Base-by-base conservation (phyloP, 2,888 invertebrate species). In the Rhorus exstirpatorius region DNA sequence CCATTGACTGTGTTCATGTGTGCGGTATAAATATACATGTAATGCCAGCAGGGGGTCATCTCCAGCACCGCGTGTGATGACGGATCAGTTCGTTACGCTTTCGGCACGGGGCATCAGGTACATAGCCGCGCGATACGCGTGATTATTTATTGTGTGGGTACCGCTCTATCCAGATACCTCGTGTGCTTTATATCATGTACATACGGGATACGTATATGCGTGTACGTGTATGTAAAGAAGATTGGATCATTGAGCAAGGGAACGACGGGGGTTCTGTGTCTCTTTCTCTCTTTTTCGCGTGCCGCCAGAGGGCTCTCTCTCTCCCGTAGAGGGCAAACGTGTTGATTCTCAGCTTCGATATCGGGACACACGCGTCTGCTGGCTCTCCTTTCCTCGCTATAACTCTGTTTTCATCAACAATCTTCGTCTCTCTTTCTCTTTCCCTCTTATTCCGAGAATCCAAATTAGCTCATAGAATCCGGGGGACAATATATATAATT, bases 231-330 rank as follows among this genome's bases (percentile, higher is more conserved):
- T 51, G 38, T n/a, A n/a, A 14, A 31, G 60, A 87, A 89, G 89
- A 90, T 90, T 90, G 88, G 88, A 90, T 90, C 88, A 90, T 89
- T 88, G 87, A 88, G 85, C 84, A 84, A 83, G 2, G 84, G 63
- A 79, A 82, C 86, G 83, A 81, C 79, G 83, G 87, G 87, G 86
- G 83, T 31, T 46, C 55, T 46, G 53, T 55, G 24, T 24, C 53
- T 49, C 17, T 49, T 10, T 41, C 3, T 49, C 49, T 26, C 14
- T 58, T 26, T 58, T 14, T 61, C 68, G 51, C 61, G 70, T 61
- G 77, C 77, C 70, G 70, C 77, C 70, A 53, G 77, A 77, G 61
- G 77, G 61, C 14, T 44, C 53, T 44, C 14, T 3, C 2, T 1
- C 17, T 8, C 46, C 46, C 8, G 41, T 6, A 31, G 31, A 3